A percentile compares a stretch with the other conserved stretches of the same genome.
phyloP scores from a whole-genome alignment of 1,140 invertebrate species.

The Frieseomelitta varia region DNA sequence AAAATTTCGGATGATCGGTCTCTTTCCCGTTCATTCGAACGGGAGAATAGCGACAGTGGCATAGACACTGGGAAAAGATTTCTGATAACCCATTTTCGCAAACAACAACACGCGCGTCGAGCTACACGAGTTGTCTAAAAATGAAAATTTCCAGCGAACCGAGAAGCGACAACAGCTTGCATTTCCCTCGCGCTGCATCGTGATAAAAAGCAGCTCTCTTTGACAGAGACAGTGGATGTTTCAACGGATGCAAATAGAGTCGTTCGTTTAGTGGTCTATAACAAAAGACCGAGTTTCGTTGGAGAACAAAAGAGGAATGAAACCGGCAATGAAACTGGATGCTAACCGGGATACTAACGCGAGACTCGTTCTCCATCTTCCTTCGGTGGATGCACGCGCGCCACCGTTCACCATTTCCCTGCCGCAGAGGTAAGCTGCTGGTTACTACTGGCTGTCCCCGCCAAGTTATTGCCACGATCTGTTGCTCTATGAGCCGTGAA shows the following conservation, averaged over 20 bases:
- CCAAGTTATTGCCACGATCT: constrained; percentile 69
- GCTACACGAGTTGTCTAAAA: not conserved
- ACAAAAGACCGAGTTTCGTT: constrained; percentile 9
- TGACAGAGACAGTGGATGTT: not conserved
- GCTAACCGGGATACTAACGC: not conserved
- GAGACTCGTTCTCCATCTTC: constrained; percentile 13
- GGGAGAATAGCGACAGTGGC: not conserved
- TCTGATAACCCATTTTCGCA: no score
- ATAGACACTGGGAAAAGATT: no score
- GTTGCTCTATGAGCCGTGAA: constrained; percentile 73
- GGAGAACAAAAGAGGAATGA: constrained; percentile 28
- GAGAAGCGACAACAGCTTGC: not conserved
- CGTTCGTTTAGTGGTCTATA: constrained; percentile 19
- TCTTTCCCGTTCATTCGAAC: not conserved
- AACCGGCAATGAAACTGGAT: constrained; percentile 6
- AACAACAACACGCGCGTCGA: no score
- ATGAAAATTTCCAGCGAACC: no score
- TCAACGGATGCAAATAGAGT: constrained; percentile 13
- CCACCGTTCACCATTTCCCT: not conserved
- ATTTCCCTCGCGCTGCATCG: not conserved
- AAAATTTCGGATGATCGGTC: not conserved
- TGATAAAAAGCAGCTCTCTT: not conserved
- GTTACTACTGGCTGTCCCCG: constrained; percentile 60
- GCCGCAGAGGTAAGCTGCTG: constrained; percentile 43
- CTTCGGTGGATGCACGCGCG: constrained; percentile 1